Percentiles rank a stretch among this genome's conserved stretches.
Evolutionary conservation across 2,113 vertebrate genomes (phyloP).

Genomic region (Gasterosteus nipponicus): DNA sequence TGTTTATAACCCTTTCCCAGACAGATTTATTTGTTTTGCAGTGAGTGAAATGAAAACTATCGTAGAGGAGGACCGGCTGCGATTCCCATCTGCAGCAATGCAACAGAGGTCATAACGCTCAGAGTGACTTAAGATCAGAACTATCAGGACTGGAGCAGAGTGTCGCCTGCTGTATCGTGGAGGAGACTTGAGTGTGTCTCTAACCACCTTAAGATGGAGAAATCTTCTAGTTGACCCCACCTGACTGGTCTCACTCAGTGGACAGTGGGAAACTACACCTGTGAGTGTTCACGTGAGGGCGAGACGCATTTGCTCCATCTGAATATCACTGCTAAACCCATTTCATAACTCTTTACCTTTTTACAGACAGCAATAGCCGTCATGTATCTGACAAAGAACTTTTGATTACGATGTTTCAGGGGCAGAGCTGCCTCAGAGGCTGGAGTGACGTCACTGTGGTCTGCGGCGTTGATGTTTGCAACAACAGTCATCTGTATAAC

Average conservation of each 20-base stretch:
- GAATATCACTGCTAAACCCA: neutral
- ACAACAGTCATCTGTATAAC: neutral
- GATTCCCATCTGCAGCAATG: slow-evolving; percentile 5
- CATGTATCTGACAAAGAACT: too few relatives aligned
- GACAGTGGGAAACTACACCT: slow-evolving; percentile 38
- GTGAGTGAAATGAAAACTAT: neutral
- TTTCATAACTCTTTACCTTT: too few relatives aligned
- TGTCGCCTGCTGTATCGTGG: slow-evolving; percentile 13
- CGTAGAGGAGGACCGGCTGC: neutral
- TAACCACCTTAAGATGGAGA: slow-evolving; percentile 22
- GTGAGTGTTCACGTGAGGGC: fast-evolving
- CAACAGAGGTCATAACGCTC: fast-evolving
- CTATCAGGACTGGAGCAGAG: neutral
- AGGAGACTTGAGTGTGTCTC: slow-evolving; percentile 7
- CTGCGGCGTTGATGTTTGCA: neutral
- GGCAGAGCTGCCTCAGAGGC: too few relatives aligned
- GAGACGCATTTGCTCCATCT: neutral
- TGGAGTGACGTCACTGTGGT: too few relatives aligned
- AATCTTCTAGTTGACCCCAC: slow-evolving; percentile 49
- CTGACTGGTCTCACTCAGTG: slow-evolving; percentile 19
- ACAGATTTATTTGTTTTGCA: too few relatives aligned
- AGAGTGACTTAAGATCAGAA: slow-evolving; percentile 23
- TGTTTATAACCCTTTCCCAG: too few relatives aligned
- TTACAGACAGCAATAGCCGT: too few relatives aligned
- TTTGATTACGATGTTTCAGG: too few relatives aligned